Evolutionary conservation across 2,113 vertebrate species (phyloP).

Genomic region (Lasiurus cinereus): DNA sequence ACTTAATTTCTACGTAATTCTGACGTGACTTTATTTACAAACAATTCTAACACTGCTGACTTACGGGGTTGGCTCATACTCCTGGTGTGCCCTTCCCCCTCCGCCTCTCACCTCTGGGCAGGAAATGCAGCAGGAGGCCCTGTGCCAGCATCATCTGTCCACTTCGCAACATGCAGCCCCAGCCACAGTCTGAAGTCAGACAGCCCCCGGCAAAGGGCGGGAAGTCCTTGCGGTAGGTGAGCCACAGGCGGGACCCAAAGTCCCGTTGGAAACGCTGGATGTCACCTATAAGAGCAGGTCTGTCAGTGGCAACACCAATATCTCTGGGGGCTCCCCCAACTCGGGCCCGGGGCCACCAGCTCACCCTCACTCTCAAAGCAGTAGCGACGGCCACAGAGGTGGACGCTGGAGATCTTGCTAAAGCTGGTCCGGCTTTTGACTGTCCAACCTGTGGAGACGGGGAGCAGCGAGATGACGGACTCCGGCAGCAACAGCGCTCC

Average conservation of each 20-base stretch:
- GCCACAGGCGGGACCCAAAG: slow-evolving; percentile 93
- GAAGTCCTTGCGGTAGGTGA: slow-evolving; percentile 95
- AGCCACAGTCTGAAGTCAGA: slow-evolving; percentile 95
- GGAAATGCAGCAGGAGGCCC: slow-evolving; percentile 92
- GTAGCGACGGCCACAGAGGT: slow-evolving; percentile 91
- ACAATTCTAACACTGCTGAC: background rate
- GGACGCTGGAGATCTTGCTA: slow-evolving; percentile 91
- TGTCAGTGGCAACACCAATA: background rate
- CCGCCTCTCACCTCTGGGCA: slow-evolving; percentile 88
- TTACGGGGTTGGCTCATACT: background rate
- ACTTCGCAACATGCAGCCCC: slow-evolving; percentile 96
- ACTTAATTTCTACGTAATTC: background rate
- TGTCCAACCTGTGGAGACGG: slow-evolving; percentile 90
- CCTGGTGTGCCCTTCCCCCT: background rate
- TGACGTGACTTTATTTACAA: background rate
- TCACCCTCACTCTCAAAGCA: slow-evolving; percentile 92
- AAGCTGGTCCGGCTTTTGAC: slow-evolving; percentile 94
- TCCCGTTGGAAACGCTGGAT: slow-evolving; percentile 91
- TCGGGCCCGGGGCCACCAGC: background rate
- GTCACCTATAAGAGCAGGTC: slow-evolving; percentile 85
- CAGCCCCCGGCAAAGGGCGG: slow-evolving; percentile 91
- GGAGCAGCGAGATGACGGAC: background rate
- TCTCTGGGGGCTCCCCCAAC: background rate
- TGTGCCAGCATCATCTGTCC: slow-evolving; percentile 96
- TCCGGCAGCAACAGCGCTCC: background rate